These are phyloP conservation scores for Anas platyrhynchos DNA, from an alignment of 2,113 vertebrate species.

Conservation along the genomic window DNA sequence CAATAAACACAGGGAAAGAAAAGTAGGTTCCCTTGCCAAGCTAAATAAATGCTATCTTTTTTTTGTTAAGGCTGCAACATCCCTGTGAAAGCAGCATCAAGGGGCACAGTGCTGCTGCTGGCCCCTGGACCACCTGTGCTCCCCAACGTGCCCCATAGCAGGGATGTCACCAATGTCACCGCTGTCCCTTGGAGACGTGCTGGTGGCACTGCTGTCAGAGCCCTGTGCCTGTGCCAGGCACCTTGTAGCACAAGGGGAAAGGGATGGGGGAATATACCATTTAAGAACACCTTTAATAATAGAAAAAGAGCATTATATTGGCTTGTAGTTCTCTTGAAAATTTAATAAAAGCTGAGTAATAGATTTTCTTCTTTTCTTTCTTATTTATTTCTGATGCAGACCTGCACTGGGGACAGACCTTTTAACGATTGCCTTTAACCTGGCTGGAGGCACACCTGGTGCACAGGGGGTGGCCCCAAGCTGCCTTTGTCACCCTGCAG, in stretches of 20 bases:
- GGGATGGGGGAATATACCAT: neutral
- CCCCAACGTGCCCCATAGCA: neutral
- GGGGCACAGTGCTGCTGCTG: fast-evolving
- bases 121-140: fast-evolving
- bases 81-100: neutral
- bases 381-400: constrained; percentile 12
- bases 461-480: neutral
- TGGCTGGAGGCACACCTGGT: neutral
- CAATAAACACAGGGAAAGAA: constrained; percentile 50
- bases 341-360: neutral
- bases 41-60: constrained; percentile 37
- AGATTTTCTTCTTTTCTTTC: neutral
- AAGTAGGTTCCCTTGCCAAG: constrained; percentile 31
- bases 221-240: neutral
- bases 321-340: neutral
- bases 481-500: neutral
- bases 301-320: neutral
- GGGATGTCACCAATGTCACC: too few relatives aligned
- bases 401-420: neutral
- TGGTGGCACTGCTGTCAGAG: too few relatives aligned
- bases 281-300: neutral
- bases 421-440: neutral
- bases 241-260: neutral
- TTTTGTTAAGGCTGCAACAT: neutral
- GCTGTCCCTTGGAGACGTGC: too few relatives aligned